phyloP scores from a whole-genome alignment of 2,797 vertebrate genomes.

The Alexandromys oeconomus region DNA sequence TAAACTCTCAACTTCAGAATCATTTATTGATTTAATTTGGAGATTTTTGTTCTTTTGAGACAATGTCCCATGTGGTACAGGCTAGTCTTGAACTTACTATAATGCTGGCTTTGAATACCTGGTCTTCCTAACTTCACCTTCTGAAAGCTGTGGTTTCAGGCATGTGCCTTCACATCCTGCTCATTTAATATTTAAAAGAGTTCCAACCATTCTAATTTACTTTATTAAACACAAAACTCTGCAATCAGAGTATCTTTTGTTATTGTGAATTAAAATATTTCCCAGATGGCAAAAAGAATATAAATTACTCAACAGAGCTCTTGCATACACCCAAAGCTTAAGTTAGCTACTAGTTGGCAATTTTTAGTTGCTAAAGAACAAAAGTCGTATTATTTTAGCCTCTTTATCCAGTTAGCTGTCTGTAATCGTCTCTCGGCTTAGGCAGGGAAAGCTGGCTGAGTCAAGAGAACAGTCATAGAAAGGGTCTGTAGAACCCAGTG shows the following conservation, averaged over 20 bases:
- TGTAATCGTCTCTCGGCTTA: conserved; percentile 85
- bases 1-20: conserved; percentile 14
- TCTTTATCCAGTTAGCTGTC: conserved; percentile 86
- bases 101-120: background rate
- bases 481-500: conserved; percentile 80
- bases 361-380: conserved; percentile 86
- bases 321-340: conserved; percentile 65
- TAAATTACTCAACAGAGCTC: conserved; percentile 60
- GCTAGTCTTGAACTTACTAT: background rate
- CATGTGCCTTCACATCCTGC: background rate
- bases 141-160: background rate
- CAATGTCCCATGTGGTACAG: background rate
- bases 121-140: background rate
- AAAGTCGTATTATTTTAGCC: conserved; percentile 86
- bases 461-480: conserved; percentile 81
- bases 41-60: background rate
- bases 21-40: background rate
- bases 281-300: conserved; percentile 59
- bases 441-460: conserved; percentile 80
- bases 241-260: conserved; percentile 23
- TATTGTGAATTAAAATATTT: conserved; percentile 55
- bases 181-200: background rate
- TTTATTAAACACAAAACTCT: conserved; percentile 34
- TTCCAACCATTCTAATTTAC: background rate
- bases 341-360: conserved; percentile 81